Evolutionary conservation across 2,113 vertebrate species (phyloP), one percentile per base, ranked within the genome.

Genomic region (Geococcyx californianus): DNA sequence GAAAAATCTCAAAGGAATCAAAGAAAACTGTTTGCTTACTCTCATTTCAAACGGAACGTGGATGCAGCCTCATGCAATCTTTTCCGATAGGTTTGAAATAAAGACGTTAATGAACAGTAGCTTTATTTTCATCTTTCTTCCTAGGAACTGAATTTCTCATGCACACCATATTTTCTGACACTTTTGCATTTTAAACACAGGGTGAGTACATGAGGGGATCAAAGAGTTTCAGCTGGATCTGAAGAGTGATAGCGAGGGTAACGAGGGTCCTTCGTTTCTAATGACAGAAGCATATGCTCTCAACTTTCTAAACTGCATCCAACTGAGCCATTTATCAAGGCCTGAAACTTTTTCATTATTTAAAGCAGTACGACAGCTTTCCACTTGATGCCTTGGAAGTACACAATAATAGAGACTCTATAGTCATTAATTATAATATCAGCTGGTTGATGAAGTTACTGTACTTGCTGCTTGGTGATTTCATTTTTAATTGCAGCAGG

Each of bases 311-410:
- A 96, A 97, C 91, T 87, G 95, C 78, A 96, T 97, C 94, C 90
- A 95, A 93, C 79, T 85, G 93, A 96, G 97, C 92, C 78, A 97
- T 95, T 97, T 93, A 97, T 95, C 95, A 96, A 97, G 90, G 83
- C 72, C 84, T 73, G 84, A 92, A 95, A 95, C 89, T 96, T 97
- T 97, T 97, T 82, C 95, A 94, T 97, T 97, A 97, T 95, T 97
- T 96, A 97, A 97, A 97, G 93, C 92, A 67, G 68, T 81, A 90
- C 28, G 88, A 95, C 96, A 93, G 59, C 79, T 97, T 96, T 94
- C 87, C 94, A 96, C 94, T 86, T 93, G 94, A 95, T 70, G 95
- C 75, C 85, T 96, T 82, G 93, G 86, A 96, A 97, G 95, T 96
- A 96, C 47, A 92, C 70, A 95, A 93, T 90, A 93, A 89, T 96